Evolutionary conservation across 1,140 invertebrate genomes (phyloP).

Genomic region (Aphelenchoides fujianensis): DNA sequence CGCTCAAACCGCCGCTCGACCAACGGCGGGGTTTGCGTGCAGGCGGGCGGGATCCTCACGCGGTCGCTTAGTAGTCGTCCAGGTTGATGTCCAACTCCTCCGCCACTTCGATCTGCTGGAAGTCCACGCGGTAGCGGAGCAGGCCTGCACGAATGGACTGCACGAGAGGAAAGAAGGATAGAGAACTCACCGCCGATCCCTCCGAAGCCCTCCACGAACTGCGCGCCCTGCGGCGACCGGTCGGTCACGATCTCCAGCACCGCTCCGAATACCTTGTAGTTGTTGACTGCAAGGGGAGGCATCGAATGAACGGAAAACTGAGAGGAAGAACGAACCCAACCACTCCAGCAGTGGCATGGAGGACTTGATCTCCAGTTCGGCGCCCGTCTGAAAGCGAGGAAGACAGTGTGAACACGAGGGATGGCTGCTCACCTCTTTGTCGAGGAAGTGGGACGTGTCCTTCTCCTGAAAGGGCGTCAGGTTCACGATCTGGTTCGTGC

Average conservation of each 20-base stretch:
- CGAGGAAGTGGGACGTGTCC: conserved; percentile 41
- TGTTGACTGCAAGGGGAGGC: too few relatives aligned
- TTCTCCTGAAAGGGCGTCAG: conserved; percentile 41
- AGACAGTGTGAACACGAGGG: too few relatives aligned
- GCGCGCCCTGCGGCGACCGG: conserved; percentile 97
- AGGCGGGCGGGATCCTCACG: not conserved
- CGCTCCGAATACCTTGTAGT: conserved; percentile 98
- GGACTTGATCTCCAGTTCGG: conserved; percentile 81
- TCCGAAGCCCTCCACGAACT: conserved; percentile 98
- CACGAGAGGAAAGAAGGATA: too few relatives aligned
- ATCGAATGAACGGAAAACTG: too few relatives aligned
- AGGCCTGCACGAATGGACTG: conserved; percentile 75
- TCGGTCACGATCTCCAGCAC: conserved; percentile 99
- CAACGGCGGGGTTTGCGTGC: not conserved
- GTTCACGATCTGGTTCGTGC: conserved; percentile 65
- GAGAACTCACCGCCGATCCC: conserved; percentile 90
- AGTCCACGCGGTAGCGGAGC: conserved; percentile 96
- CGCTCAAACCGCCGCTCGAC: not conserved
- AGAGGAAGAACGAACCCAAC: too few relatives aligned
- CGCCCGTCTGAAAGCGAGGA: conserved; percentile 76
- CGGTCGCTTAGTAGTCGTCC: conserved; percentile 58
- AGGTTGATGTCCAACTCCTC: conserved; percentile 58
- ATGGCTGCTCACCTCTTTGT: conserved; percentile 28
- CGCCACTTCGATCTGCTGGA: conserved; percentile 79
- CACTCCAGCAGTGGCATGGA: conserved; percentile 71